Evolutionary conservation across 2,113 vertebrate genomes (phyloP), one percentile per base, ranked within the genome.

Genomic region (Grus americana): DNA sequence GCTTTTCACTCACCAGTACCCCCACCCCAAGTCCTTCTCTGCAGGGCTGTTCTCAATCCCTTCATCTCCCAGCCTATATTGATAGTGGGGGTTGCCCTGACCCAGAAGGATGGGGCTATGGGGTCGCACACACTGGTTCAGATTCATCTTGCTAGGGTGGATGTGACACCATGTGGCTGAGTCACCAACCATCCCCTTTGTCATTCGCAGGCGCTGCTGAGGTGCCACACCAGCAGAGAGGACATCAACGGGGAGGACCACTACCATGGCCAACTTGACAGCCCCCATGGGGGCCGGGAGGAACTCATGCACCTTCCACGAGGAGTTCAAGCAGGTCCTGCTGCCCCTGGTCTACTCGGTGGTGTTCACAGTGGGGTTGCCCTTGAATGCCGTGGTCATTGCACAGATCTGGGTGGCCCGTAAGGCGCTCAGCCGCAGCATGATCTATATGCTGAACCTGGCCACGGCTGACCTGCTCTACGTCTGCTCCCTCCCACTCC

Each of bases 391-490:
- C 0, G 96, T 98, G 1, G 98, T 99, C 97, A 99, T 99, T 1
- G 95, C 98, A 84, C 99, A 99, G 96, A 99, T 99, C 76, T 99
- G 98, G 98, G 90, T 90, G 32, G 98, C 98, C 2, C 97, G 98
- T 21, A 98, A 98, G 70, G 94, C 96, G 0, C 97, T 99, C 72
- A 99, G 98, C 46, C 98, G 98, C 58, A 98, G 79, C 24, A 98
- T 97, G 29, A 98, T 99, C 97, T 99, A 99, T 93, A 99, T 99
- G 97, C 95, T 99, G 79, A 99, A 99, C 97, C 92, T 99, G 97
- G 99, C 99, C 27, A 66, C 91, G 34, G 99, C 99, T 0, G 99
- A 99, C 97, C 97, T 99, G 23, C 98, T 99, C 22, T 99, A 99
- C 3, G 99, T 99, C 95, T 99, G 98, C 95, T 99, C 99, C 11